Evolutionary conservation across 2,113 vertebrate genomes (phyloP).

Genomic region (Campylomormyrus numenius): DNA sequence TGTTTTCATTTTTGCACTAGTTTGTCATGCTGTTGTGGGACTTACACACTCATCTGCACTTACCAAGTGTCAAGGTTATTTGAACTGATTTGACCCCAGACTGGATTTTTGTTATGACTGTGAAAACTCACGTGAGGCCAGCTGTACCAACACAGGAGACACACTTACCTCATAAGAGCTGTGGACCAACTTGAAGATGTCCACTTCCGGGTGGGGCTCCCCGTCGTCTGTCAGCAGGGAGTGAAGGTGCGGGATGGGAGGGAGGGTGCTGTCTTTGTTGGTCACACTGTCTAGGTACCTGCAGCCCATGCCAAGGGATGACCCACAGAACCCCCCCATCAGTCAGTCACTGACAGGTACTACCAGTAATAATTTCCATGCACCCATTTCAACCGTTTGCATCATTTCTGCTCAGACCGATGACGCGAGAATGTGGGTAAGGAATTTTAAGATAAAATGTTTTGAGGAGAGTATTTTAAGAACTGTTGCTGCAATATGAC

Average conservation of each 20-base stretch:
- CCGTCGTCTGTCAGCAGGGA: conserved; percentile 87
- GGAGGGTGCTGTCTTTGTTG: conserved; percentile 94
- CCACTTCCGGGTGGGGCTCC: conserved; percentile 88
- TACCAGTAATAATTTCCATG: too few species aligned
- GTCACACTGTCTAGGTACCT: conserved; percentile 95
- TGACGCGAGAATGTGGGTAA: not conserved
- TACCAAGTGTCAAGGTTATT: not conserved
- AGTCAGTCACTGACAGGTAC: not conserved
- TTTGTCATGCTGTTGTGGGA: not conserved
- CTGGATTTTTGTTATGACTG: not conserved
- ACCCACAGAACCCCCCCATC: not conserved
- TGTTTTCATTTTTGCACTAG: not conserved
- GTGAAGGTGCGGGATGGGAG: conserved; percentile 93
- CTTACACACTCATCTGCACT: not conserved
- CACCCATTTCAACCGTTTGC: not conserved
- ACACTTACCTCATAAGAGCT: conserved; percentile 82
- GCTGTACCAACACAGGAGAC: not conserved
- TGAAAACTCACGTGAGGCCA: not conserved
- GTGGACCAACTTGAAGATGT: conserved; percentile 91
- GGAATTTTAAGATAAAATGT: not conserved
- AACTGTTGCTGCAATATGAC: not conserved
- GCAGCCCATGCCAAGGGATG: not conserved
- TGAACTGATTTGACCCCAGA: not conserved
- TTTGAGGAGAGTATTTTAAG: not conserved
- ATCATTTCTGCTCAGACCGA: not conserved